Evolutionary conservation across 2,888 invertebrate species (phyloP), one percentile per base, ranked within the genome.

Genomic region (Allygus modestus): DNA sequence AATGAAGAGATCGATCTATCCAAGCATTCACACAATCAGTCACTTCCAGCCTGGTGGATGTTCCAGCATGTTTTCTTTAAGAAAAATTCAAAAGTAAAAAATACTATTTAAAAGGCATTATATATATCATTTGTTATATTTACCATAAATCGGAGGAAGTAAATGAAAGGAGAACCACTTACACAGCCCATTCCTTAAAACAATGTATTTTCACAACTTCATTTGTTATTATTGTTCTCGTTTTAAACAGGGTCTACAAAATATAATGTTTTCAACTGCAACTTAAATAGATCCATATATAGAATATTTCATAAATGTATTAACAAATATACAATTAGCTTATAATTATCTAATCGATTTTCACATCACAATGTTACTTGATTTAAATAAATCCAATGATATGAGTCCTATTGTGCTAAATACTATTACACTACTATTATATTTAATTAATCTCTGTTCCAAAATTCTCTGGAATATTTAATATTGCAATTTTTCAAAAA

Each of bases 181-280:
- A 37, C 37, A 37, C 37, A 37, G 37, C 9, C 9, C 9, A 7
- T 23, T 54, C 23, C 12, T 31, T 17, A 31, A 65, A 65, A 65
- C 65, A 65, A 65, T 65, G 4, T 65, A 65, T 65, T 65, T 65
- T 65, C 20, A 28, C 28, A 65, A 28, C 31, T 28, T 31, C 28
- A 11, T 65, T 31, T 31, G 15, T 7, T 28, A 28, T 28, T 31
- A 28, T 65, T 65, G 65, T 28, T 65, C 11, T 65, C 31, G 17
- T 12, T 65, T 54, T 28, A 65, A 65, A 65, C 58, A 58, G 20
- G 20, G 23, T 23, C n/a, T 54, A 28, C 15, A 65, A 65, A 65
- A 65, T 65, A 65, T 9, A 58, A 17, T 58, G 26, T 58, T 28
- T 65, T 26, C 58, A 28, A 2, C 0, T 31, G 15, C 0, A 65